phyloP scores from a whole-genome alignment of 2,888 invertebrate species.

The Leucophenga montana region DNA sequence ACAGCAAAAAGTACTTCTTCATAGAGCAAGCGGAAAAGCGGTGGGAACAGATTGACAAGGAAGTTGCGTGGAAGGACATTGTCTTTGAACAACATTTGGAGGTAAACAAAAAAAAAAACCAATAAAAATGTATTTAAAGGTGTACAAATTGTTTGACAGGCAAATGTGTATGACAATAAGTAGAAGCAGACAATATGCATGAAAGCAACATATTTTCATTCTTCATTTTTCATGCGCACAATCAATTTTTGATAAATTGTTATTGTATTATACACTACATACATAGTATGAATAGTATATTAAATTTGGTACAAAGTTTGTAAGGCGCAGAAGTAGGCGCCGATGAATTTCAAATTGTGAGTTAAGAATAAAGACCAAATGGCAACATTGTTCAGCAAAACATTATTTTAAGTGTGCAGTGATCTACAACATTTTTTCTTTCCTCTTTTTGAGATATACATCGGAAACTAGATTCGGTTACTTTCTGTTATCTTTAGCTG shows the following conservation, averaged over 20 bases:
- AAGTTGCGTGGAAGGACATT: not conserved
- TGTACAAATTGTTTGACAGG: slow-evolving; percentile 24
- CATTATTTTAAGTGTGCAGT: too few relatives aligned
- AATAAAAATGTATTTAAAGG: slow-evolving; percentile 22
- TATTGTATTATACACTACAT: too few relatives aligned
- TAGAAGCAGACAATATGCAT: not conserved
- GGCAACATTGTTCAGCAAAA: too few relatives aligned
- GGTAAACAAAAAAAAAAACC: slow-evolving; percentile 1
- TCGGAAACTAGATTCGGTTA: too few relatives aligned
- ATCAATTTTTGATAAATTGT: slow-evolving; percentile 27
- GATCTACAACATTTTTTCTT: too few relatives aligned
- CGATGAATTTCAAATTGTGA: too few relatives aligned
- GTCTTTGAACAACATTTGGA: not conserved
- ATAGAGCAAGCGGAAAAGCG: not conserved
- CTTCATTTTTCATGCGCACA: slow-evolving; percentile 21
- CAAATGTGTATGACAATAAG: slow-evolving; percentile 2
- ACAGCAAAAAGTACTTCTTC: slow-evolving; percentile 17
- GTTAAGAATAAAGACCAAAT: too few relatives aligned
- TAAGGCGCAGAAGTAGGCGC: too few relatives aligned
- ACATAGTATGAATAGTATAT: too few relatives aligned
- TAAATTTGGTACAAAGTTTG: too few relatives aligned
- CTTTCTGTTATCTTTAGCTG: too few relatives aligned
- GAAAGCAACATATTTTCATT: slow-evolving; percentile 5
- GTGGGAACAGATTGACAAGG: not conserved
- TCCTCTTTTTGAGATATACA: too few relatives aligned